Evolutionary conservation across 2,797 vertebrate genomes (phyloP).

Genomic region (Nasua narica): DNA sequence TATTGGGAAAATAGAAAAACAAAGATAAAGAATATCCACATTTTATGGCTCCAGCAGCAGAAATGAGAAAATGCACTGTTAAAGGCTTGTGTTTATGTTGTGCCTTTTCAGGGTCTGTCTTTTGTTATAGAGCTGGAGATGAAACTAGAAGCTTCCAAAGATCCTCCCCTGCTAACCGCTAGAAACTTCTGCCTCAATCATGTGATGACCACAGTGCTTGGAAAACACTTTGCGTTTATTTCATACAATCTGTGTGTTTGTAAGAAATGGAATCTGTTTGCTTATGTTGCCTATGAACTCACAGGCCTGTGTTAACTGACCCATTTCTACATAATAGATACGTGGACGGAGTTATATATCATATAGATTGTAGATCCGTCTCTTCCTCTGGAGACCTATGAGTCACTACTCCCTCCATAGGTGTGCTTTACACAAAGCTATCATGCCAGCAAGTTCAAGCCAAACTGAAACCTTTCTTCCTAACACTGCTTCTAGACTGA

Average conservation of each 20-base stretch:
- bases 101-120: background rate
- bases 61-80: background rate
- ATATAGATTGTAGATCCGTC: rapidly evolving
- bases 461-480: background rate
- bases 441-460: background rate
- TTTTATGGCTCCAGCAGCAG: background rate
- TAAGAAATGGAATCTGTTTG: background rate
- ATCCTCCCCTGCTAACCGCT: too few relatives aligned
- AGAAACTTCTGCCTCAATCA: background rate
- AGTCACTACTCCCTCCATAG: background rate
- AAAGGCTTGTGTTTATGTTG: rapidly evolving
- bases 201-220: background rate
- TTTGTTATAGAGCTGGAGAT: background rate
- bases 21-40: background rate
- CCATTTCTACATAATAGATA: background rate
- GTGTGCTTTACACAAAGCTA: rapidly evolving
- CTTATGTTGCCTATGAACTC: background rate
- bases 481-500: background rate
- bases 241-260: background rate
- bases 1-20: background rate
- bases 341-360: rapidly evolving
- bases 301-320: background rate
- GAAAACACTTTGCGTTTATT: background rate
- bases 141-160: background rate
- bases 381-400: too few relatives aligned